phyloP scores from a whole-genome alignment of 2,113 vertebrate genomes.

The Spheniscus mendiculus region DNA sequence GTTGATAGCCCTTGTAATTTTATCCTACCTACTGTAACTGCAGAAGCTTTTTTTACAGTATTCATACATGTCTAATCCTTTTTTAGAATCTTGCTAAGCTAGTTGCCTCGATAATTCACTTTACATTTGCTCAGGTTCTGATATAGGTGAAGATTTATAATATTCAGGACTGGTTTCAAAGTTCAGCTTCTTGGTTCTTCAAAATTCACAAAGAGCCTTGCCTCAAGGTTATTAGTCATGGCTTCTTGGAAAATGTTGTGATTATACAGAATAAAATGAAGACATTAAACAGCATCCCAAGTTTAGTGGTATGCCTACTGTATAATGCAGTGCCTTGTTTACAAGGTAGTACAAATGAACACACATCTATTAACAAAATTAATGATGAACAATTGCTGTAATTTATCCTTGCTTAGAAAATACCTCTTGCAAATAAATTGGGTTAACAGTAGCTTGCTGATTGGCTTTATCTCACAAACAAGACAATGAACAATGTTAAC shows the following conservation, averaged over 20 bases:
- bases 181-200: neutral
- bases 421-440: conserved; percentile 28
- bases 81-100: conserved; percentile 18
- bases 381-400: conserved; percentile 44
- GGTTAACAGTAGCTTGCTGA: conserved; percentile 9
- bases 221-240: conserved; percentile 51
- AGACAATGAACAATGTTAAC: neutral
- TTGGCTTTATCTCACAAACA: conserved; percentile 18
- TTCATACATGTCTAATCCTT: conserved; percentile 32
- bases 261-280: conserved; percentile 43
- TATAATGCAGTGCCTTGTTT: conserved; percentile 50
- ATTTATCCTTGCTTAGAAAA: conserved; percentile 47
- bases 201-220: conserved; percentile 24
- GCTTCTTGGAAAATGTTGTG: conserved; percentile 21
- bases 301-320: conserved; percentile 1
- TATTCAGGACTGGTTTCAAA: conserved; percentile 10
- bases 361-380: conserved; percentile 50
- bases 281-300: conserved; percentile 5
- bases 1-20: conserved; percentile 21
- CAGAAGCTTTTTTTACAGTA: conserved; percentile 12
- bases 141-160: conserved; percentile 20
- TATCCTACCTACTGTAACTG: neutral
- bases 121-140: conserved; percentile 20
- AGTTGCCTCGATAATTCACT: conserved; percentile 33
- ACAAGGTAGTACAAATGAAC: conserved; percentile 35